Percentiles rank a stretch among this genome's conserved stretches.
These are phyloP conservation scores for Druceiella hillmani DNA, from an alignment of 2,888 invertebrate species.

Conservation along the genomic window DNA sequence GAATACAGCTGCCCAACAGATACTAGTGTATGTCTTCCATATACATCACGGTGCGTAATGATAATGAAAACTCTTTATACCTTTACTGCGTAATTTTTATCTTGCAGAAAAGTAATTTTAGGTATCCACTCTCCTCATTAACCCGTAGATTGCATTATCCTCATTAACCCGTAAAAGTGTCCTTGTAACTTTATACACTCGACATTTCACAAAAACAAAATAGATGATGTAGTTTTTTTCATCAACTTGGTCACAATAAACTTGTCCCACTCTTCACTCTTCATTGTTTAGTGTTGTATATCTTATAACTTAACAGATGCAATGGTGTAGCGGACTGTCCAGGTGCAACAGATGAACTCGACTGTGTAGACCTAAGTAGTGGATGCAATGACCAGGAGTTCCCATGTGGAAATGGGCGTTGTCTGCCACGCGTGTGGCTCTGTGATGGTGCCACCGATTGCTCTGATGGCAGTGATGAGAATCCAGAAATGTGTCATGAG, in stretches of 20 bases:
- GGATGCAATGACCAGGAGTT: constrained; percentile 37
- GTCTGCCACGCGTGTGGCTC: constrained; percentile 54
- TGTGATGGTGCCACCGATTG: constrained; percentile 64
- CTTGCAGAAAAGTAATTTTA: background rate
- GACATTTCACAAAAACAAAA: too few relatives aligned
- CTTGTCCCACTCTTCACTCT: too few relatives aligned
- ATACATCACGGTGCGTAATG: constrained; percentile 42
- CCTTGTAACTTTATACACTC: too few relatives aligned
- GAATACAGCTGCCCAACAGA: constrained; percentile 48
- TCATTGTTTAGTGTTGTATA: constrained; percentile 5
- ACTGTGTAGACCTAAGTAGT: constrained; percentile 40
- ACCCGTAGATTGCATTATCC: background rate
- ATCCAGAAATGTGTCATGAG: constrained; percentile 25
- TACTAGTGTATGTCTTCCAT: constrained; percentile 46
- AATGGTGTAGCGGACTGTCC: constrained; percentile 65
- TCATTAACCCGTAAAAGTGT: too few relatives aligned
- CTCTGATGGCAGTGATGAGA: constrained; percentile 68
- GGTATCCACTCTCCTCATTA: background rate
- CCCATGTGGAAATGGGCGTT: constrained; percentile 51
- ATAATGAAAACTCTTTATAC: background rate
- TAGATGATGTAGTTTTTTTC: too few relatives aligned
- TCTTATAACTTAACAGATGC: constrained; percentile 50
- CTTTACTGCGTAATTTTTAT: constrained; percentile 11
- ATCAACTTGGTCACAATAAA: too few relatives aligned
- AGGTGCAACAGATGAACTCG: constrained; percentile 63